phyloP scores from a whole-genome alignment of 2,797 vertebrate genomes.

The Alosa sapidissima region DNA sequence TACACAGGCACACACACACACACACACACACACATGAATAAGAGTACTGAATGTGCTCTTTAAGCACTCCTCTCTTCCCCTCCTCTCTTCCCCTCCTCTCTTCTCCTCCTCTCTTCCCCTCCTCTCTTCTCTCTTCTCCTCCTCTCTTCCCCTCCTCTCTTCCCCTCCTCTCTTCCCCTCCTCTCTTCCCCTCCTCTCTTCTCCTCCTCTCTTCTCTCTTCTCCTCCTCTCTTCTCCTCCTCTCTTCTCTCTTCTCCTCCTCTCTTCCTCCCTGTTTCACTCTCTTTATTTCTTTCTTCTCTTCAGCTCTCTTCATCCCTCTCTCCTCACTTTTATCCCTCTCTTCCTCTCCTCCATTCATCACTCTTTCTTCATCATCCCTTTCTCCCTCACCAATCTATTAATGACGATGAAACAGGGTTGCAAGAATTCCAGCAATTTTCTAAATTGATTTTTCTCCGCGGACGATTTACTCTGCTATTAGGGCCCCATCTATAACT shows the following conservation, averaged over 20 bases:
- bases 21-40: neutral
- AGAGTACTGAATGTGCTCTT: neutral
- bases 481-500: conserved; percentile 67
- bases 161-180: neutral
- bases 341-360: neutral
- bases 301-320: neutral
- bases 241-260: neutral
- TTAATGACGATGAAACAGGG: conserved; percentile 70
- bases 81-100: no score
- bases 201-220: no score
- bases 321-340: no score
- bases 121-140: no score
- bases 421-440: conserved; percentile 74
- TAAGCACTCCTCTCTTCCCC: neutral
- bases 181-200: no score
- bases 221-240: neutral
- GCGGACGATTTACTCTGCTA: conserved; percentile 68
- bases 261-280: neutral
- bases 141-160: neutral
- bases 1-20: neutral
- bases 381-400: conserved; percentile 55
- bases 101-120: no score
- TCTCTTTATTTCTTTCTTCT: neutral
- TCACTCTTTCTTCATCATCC: neutral
- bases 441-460: conserved; percentile 76